phyloP scores from a whole-genome alignment of 2,888 invertebrate species.

The Latrodectus hesperus region DNA sequence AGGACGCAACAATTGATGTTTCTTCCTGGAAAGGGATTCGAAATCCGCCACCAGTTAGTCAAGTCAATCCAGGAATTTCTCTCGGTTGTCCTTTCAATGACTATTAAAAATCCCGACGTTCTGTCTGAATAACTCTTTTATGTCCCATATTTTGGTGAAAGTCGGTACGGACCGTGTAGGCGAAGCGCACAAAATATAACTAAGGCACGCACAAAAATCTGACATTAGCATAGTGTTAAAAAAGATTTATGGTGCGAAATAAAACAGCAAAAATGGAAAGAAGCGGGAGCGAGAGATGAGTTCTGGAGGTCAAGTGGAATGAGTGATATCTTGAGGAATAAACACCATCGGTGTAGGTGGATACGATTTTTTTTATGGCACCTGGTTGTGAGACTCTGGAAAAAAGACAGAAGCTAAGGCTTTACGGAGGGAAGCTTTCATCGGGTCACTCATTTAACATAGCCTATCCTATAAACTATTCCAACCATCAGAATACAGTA shows the following conservation, averaged over 20 bases:
- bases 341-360: slow-evolving; percentile 4
- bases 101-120: no score
- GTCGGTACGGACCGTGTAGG: neutral
- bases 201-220: neutral
- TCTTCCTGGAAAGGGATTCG: neutral
- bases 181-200: neutral
- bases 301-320: slow-evolving; percentile 49
- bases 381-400: neutral
- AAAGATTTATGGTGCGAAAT: slow-evolving; percentile 2
- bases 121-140: neutral
- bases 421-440: no score
- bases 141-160: neutral
- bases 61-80: no score
- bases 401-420: neutral
- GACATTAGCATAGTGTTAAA: slow-evolving; percentile 1
- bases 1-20: neutral
- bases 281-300: neutral
- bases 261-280: slow-evolving; percentile 4
- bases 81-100: no score
- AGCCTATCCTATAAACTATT: no score
- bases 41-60: no score
- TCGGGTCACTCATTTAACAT: no score
- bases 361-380: neutral
- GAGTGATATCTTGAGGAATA: slow-evolving; percentile 2
- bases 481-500: no score